phyloP scores from a whole-genome alignment of 1,140 invertebrate genomes.

The Acromyrmex echinatior region DNA sequence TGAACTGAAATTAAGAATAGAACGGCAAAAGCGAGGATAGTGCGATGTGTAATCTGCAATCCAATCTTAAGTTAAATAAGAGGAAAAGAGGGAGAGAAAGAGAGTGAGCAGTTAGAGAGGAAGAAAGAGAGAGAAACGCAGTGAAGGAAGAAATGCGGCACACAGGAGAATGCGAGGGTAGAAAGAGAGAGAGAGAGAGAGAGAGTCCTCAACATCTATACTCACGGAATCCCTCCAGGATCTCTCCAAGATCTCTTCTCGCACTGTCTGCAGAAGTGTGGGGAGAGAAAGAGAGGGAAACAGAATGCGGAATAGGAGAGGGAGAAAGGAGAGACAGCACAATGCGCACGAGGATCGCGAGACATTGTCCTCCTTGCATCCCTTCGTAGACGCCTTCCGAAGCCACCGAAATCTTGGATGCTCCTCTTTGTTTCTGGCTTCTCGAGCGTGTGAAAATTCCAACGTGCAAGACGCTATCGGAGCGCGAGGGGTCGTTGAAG shows the following conservation, averaged over 20 bases:
- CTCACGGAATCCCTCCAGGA: conserved; percentile 72
- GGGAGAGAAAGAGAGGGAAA: background rate
- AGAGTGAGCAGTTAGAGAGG: background rate
- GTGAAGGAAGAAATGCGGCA: conserved; percentile 47
- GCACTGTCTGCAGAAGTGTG: conserved; percentile 69
- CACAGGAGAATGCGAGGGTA: conserved; percentile 32
- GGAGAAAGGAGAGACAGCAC: conserved; percentile 66
- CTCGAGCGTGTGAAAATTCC: conserved; percentile 77
- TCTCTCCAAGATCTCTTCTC: conserved; percentile 76
- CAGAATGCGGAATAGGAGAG: background rate
- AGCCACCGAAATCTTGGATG: conserved; percentile 71
- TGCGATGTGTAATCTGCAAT: conserved; percentile 77
- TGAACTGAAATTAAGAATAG: conserved; percentile 69
- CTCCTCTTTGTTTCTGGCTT: conserved; percentile 74
- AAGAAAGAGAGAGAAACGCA: conserved; percentile 54
- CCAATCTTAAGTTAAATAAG: conserved; percentile 80
- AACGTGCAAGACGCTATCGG: conserved; percentile 61
- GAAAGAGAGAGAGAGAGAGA: background rate
- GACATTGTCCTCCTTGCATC: conserved; percentile 70
- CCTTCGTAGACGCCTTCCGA: conserved; percentile 36
- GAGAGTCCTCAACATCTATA: conserved; percentile 70
- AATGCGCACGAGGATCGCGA: conserved; percentile 76
- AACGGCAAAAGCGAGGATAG: conserved; percentile 64
- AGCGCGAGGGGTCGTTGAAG: conserved; percentile 63
- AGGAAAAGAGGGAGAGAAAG: conserved; percentile 41